Percentiles rank a stretch among this genome's conserved stretches.
Conservation (phyloP, 2,113 vertebrate genomes). For the Bubo scandiacus region DNA sequence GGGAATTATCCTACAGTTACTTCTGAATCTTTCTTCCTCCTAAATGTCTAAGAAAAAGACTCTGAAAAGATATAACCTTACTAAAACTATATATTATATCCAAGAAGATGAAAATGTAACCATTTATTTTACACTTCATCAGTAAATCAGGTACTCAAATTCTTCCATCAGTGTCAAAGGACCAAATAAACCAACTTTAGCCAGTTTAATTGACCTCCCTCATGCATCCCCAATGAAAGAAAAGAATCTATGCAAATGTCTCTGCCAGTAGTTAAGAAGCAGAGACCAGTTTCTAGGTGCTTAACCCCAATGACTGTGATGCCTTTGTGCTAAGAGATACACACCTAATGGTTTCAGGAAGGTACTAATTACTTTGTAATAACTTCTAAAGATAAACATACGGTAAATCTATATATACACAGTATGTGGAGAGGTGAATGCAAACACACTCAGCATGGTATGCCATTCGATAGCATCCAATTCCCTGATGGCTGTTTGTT, state of each 20-base stretch:
- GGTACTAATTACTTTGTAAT: background rate
- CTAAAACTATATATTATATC: background rate
- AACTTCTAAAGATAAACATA: background rate
- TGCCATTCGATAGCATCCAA: fast-evolving
- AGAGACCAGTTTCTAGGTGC: background rate
- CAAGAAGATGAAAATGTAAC: background rate
- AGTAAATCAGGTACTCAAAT: background rate
- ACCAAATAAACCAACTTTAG: background rate
- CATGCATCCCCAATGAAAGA: background rate
- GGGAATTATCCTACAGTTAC: background rate
- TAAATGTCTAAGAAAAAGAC: background rate
- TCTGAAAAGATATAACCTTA: background rate
- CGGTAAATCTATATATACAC: background rate
- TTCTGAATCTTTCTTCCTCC: background rate
- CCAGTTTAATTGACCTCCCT: background rate
- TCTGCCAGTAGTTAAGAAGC: background rate
- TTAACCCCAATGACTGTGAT: fast-evolving
- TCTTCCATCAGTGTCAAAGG: background rate
- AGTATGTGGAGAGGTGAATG: background rate
- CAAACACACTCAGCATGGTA: background rate
- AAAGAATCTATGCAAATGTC: background rate
- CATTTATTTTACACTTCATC: background rate
- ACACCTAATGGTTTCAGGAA: background rate
- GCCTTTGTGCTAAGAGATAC: background rate
- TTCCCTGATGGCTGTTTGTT: background rate